phyloP scores from a whole-genome alignment of 2,113 vertebrate genomes.

The Mormyrus lacerda region DNA sequence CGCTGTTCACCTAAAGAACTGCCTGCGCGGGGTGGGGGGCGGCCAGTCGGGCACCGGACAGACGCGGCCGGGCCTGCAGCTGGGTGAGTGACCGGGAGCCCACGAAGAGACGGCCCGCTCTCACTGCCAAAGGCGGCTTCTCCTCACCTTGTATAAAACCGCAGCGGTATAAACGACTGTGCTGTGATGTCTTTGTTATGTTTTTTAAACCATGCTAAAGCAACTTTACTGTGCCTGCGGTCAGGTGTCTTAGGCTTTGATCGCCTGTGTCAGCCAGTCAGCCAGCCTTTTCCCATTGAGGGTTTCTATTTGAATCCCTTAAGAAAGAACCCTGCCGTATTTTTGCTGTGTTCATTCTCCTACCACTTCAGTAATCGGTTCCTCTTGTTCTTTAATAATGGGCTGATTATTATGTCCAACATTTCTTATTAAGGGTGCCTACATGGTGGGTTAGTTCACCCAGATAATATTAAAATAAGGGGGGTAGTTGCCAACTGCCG shows the following conservation, averaged over 20 bases:
- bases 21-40: conserved; percentile 68
- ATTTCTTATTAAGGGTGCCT: neutral
- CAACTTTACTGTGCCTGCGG: neutral
- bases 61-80: conserved; percentile 65
- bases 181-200: neutral
- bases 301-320: neutral
- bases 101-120: conserved; percentile 24
- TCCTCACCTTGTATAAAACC: neutral
- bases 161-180: neutral
- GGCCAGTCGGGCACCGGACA: conserved; percentile 65
- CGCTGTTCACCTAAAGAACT: conserved; percentile 70
- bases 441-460: neutral
- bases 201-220: neutral
- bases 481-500: neutral
- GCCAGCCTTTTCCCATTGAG: neutral
- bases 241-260: neutral
- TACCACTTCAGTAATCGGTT: neutral
- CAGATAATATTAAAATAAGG: neutral
- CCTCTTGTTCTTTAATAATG: neutral
- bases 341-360: neutral
- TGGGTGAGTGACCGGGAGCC: conserved; percentile 65
- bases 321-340: neutral
- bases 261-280: neutral
- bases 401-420: neutral
- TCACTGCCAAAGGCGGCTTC: neutral